phyloP scores from a whole-genome alignment of 92 coral and sea anemone genomes.

The Porites cylindrica region DNA sequence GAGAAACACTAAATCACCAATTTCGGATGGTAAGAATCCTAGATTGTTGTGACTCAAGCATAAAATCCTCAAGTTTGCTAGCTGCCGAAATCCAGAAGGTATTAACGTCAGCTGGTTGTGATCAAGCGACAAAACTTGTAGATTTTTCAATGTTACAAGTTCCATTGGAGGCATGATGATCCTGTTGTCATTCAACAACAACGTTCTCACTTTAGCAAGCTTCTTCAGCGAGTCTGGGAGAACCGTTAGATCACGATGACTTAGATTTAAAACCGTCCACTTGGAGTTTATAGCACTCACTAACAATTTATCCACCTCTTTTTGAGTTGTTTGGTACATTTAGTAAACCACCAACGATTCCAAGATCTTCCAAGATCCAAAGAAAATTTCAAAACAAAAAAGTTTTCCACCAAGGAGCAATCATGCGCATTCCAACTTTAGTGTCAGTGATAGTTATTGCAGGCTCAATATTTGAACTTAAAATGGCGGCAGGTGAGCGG shows the following conservation, averaged over 20 bases:
- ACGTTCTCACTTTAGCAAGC: slow-evolving; percentile 68
- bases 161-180: slow-evolving; percentile 98
- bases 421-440: slow-evolving; percentile 17
- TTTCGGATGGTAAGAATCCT: slow-evolving; percentile 92
- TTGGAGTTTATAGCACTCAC: slow-evolving; percentile 68
- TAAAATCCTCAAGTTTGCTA: slow-evolving; percentile 73
- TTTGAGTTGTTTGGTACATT: slow-evolving; percentile 90
- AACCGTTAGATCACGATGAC: slow-evolving; percentile 93
- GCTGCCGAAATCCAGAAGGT: slow-evolving; percentile 95
- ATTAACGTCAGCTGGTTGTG: slow-evolving; percentile 95
- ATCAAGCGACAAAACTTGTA: slow-evolving; percentile 84
- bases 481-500: background rate
- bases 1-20: slow-evolving; percentile 78
- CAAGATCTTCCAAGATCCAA: background rate
- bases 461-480: background rate
- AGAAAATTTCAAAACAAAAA: background rate
- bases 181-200: slow-evolving; percentile 88
- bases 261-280: slow-evolving; percentile 77
- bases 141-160: slow-evolving; percentile 78
- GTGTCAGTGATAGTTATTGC: slow-evolving; percentile 18
- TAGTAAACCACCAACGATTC: background rate
- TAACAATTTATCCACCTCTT: slow-evolving; percentile 83
- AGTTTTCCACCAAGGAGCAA: background rate
- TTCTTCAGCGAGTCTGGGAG: slow-evolving; percentile 84
- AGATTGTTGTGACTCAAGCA: slow-evolving; percentile 93